A percentile compares a stretch with the other conserved stretches of the same genome.
These are phyloP conservation scores for Chrysolina americana DNA, from an alignment of 2,888 invertebrate genomes.

Conservation along the genomic window DNA sequence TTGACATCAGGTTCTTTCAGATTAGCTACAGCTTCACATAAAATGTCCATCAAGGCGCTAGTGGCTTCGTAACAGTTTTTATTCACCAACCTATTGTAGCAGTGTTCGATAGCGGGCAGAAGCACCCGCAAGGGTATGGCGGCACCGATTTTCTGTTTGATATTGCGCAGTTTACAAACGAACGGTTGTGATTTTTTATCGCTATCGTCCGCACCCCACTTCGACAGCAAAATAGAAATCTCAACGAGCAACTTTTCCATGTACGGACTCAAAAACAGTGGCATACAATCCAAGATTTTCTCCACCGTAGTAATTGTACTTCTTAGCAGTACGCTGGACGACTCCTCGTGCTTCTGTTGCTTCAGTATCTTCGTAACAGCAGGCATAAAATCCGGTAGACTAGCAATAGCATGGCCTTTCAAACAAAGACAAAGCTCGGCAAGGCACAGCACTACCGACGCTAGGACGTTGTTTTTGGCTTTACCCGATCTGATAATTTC, in stretches of 20 bases:
- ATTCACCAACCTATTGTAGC: conserved; percentile 76
- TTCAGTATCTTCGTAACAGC: conserved; percentile 78
- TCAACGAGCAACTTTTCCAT: conserved; percentile 80
- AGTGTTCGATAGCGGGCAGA: conserved; percentile 80
- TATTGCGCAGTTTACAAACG: conserved; percentile 74
- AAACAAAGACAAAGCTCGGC: conserved; percentile 85
- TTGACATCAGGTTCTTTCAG: conserved; percentile 77
- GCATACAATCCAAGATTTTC: conserved; percentile 86
- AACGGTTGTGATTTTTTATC: conserved; percentile 69
- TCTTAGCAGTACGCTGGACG: conserved; percentile 76
- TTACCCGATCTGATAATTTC: conserved; percentile 73
- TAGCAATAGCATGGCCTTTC: conserved; percentile 81
- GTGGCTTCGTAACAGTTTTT: conserved; percentile 76
- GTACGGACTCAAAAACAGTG: conserved; percentile 89
- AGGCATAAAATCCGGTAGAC: conserved; percentile 87
- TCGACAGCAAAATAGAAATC: conserved; percentile 72
- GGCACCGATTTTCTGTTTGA: conserved; percentile 78
- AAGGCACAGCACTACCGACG: conserved; percentile 82
- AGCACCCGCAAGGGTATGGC: conserved; percentile 82
- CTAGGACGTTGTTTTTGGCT: conserved; percentile 77
- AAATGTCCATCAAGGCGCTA: conserved; percentile 81
- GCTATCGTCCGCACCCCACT: conserved; percentile 48
- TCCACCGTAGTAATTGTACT: conserved; percentile 85
- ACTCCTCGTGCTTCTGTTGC: conserved; percentile 74
- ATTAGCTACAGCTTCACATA: conserved; percentile 80